These are phyloP conservation scores for Lates japonicus DNA, from an alignment of 2,797 vertebrate species.

Conservation along the genomic window DNA sequence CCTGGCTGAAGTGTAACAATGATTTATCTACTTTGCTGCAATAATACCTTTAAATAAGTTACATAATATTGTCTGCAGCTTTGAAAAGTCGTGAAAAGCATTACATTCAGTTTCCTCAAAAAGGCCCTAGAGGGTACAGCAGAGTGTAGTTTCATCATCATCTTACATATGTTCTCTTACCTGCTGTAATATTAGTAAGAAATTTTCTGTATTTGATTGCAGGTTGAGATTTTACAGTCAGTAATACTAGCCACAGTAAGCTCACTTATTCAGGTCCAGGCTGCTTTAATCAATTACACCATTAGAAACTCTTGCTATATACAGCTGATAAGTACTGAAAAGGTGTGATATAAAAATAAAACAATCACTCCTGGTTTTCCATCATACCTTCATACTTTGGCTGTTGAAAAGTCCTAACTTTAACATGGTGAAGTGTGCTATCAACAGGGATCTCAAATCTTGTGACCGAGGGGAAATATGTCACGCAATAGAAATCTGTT, in stretches of 20 bases:
- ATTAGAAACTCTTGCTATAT: background rate
- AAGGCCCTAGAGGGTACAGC: background rate
- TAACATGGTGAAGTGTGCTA: background rate
- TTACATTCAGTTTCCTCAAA: background rate
- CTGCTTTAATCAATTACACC: background rate
- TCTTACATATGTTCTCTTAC: background rate
- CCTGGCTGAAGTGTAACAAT: conserved; percentile 13
- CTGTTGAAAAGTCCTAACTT: background rate
- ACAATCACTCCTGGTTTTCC: background rate
- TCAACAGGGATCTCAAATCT: no score
- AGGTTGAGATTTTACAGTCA: background rate
- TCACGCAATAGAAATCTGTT: no score
- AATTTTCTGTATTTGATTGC: background rate
- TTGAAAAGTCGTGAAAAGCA: background rate
- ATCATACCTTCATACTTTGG: background rate
- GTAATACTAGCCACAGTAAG: background rate
- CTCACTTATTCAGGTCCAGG: background rate
- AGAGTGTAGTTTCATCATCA: background rate
- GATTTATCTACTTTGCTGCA: conserved; percentile 46
- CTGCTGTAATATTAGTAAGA: background rate
- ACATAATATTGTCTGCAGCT: conserved; percentile 20
- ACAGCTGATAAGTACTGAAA: background rate
- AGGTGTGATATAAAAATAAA: background rate
- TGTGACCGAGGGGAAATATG: no score
- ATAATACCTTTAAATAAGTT: conserved; percentile 41